Percentiles rank a stretch among this genome's conserved stretches.
Evolutionary conservation across 2,888 invertebrate genomes (phyloP).

Genomic region (Habroteleia sp.): DNA sequence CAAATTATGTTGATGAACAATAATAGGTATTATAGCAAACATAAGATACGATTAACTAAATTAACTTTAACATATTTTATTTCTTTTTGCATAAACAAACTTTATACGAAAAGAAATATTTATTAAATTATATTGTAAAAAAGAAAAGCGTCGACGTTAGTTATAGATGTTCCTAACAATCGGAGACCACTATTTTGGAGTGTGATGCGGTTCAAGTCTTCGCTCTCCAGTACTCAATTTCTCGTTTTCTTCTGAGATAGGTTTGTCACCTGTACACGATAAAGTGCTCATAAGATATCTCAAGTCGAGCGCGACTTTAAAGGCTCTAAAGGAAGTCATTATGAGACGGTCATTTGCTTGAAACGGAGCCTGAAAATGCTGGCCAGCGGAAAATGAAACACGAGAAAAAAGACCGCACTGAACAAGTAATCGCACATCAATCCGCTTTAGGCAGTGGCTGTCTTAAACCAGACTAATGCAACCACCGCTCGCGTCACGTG

Average conservation of each 20-base stretch:
- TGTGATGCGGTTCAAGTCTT: too few relatives aligned
- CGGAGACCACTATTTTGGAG: too few relatives aligned
- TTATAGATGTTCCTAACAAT: too few relatives aligned
- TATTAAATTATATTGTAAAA: too few relatives aligned
- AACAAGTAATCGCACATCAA: constrained; percentile 5
- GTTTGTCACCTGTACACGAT: constrained; percentile 42
- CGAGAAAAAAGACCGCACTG: constrained; percentile 11
- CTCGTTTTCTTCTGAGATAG: constrained; percentile 35
- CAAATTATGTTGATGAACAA: too few relatives aligned
- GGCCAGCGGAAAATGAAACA: constrained; percentile 28
- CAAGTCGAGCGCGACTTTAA: constrained; percentile 23
- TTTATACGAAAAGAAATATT: too few relatives aligned
- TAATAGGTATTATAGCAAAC: too few relatives aligned
- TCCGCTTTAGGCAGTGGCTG: constrained; percentile 17
- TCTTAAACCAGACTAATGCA: constrained; percentile 39
- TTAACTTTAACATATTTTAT: too few relatives aligned
- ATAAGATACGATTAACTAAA: too few relatives aligned
- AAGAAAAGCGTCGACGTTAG: too few relatives aligned
- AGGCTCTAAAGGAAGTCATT: constrained; percentile 30
- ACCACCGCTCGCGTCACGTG: constrained; percentile 29
- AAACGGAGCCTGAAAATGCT: constrained; percentile 14
- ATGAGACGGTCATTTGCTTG: constrained; percentile 31
- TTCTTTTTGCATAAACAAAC: too few relatives aligned
- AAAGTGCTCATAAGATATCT: constrained; percentile 41
- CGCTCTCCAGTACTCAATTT: too few relatives aligned